Base-by-base conservation (phyloP, 2,797 vertebrate species). In the Setipinna tenuifilis region DNA sequence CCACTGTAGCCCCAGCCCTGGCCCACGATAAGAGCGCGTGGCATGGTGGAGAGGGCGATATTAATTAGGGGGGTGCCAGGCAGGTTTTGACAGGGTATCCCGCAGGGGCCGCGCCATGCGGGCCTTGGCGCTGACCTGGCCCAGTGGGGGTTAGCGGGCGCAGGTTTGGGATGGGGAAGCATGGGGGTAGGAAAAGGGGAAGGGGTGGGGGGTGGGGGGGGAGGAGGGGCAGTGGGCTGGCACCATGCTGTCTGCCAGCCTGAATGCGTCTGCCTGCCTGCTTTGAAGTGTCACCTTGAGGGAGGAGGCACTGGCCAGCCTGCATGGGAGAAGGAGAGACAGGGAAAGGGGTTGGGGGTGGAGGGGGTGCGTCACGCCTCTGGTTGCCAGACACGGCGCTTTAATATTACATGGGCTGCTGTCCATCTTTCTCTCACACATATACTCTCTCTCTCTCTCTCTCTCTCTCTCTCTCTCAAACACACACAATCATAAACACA, bases 251-350 rank as follows among this genome's bases (percentile, higher is more conserved):
- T 94, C 96, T 93, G 89, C 95, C 90, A 95, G 93, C 95, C 93
- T 95, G 92, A 95, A 91, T 88, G 94, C 87, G 94, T 95, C 97
- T 95, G 85, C 7, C 91, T 88, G 87, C 57, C 94, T 90, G 75
- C 98, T 98, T 98, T 98, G 97, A 99, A 96, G 96, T 98, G 97
- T 97, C 98, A 97, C 83, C 92, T 97, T 97, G 95, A 96, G 95
- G 93, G 94, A 95, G 94, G 94, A 95, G 94, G 91, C 93, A 92
- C 94, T 95, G 94, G 95, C 95, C 94, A 78, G 71, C 71, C 71
- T 78, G 71, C 75, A 75, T 62, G 83, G 58, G 71, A 78, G 93
- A 92, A 93, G 93, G 93, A 93, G 92, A 93, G 92, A 94, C 93
- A 94, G 94, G 92, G 92, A 94, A 94, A 91, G 93, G 95, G 94